Base-by-base conservation (phyloP, 2,797 vertebrate genomes). In the Vultur gryphus region DNA sequence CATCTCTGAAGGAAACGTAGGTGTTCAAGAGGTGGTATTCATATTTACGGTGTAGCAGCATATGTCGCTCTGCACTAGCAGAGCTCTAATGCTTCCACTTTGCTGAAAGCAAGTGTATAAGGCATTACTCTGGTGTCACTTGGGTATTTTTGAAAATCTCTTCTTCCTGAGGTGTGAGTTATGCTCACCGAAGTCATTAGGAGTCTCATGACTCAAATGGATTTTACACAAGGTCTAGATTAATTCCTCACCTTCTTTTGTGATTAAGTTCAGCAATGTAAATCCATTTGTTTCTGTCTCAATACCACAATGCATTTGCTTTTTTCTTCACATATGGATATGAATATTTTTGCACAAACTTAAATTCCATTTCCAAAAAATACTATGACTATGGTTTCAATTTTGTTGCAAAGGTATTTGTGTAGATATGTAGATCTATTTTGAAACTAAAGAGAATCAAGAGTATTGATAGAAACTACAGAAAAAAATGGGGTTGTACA, bases 401-500 rank as follows among this genome's bases (percentile, higher is more conserved):
- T 58, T 77, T 59, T 77, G 5, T 5, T 11, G 29, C 13, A 73
- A 52, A 94, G 37, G 4, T 82, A 46, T 70, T 76, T 58, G 2
- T 28, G 6, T 48, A 64, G 26, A 90, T 18, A 33, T 13, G 6
- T 41, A 73, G 8, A 31, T 31, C 8, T 64, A 7, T 43, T 78
- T 41, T 11, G 21, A 62, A 93, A 66, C 17, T 58, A 43, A 83
- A 73, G 28, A 51, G 10, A 57, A 41, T 10, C 8, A 76, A 59
- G 26, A 46, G 9, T 26, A n/a, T 25, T 55, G 9, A 43, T 25
- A 16, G 39, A 81, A 95, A 81, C 14, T 55, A 37, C 12, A 43
- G 48, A 19, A 77, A 51, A 0, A 43, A 23, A 6, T 64, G 1
- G 0, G 8, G 1, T 19, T 57, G 3, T 13, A 69, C 10, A 80